phyloP scores from a whole-genome alignment of 2,113 vertebrate species.

The Microtus oregoni region DNA sequence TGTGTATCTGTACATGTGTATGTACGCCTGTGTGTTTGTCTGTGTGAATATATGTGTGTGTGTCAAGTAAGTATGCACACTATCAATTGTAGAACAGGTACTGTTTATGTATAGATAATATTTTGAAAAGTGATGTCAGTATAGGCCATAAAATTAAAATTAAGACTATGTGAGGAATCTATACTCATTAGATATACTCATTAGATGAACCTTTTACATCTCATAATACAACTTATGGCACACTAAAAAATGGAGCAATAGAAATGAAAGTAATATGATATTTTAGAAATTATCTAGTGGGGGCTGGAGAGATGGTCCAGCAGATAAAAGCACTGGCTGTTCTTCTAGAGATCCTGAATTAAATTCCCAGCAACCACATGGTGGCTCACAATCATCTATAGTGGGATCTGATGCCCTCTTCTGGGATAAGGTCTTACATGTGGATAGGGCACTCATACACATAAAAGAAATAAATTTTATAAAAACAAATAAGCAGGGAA shows the following conservation, averaged over 20 bases:
- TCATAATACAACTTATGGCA: neutral
- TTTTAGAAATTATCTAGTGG: conserved; percentile 15
- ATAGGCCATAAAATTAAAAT: conserved; percentile 44
- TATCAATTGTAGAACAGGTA: neutral
- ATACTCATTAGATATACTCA: neutral
- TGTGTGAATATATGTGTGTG: neutral
- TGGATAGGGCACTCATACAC: neutral
- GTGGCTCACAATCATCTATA: neutral
- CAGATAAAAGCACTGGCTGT: neutral
- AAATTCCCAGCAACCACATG: neutral
- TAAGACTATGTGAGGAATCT: neutral
- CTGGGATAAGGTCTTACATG: neutral
- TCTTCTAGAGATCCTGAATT: neutral
- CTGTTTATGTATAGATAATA: neutral
- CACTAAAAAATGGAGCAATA: neutral
- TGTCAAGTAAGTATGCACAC: neutral
- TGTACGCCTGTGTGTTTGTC: neutral
- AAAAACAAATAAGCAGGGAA: neutral
- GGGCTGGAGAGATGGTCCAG: neutral
- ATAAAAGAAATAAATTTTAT: neutral
- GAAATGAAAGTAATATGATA: neutral
- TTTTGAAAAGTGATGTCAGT: conserved; percentile 1
- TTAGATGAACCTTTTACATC: neutral
- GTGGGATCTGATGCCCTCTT: neutral
- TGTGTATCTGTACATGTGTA: neutral